A percentile compares a stretch with the other conserved stretches of the same genome.
Conservation (phyloP, 2,113 vertebrate genomes). For the Oryzias woworae region DNA sequence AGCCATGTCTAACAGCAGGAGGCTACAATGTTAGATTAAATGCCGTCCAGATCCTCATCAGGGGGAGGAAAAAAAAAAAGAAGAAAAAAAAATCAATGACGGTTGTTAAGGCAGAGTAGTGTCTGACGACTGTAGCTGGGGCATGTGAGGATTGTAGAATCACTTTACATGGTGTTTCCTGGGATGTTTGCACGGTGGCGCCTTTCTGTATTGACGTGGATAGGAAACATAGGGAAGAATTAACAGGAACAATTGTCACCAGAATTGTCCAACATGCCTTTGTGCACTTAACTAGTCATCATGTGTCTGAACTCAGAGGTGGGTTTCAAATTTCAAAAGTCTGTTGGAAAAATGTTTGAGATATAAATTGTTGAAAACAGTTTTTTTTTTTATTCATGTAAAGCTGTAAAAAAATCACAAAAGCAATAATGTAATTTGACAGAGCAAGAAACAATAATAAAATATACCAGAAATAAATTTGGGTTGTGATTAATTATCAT, state of each 20-base stretch:
- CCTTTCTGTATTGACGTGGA: slow-evolving; percentile 86
- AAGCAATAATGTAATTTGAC: too few relatives aligned
- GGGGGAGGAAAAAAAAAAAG: slow-evolving; percentile 70
- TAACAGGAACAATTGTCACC: slow-evolving; percentile 36
- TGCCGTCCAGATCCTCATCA: slow-evolving; percentile 90
- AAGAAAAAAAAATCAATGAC: slow-evolving; percentile 90
- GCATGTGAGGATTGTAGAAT: slow-evolving; percentile 69
- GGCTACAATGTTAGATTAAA: slow-evolving; percentile 98
- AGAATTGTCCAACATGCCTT: slow-evolving; percentile 15
- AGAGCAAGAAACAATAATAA: too few relatives aligned
- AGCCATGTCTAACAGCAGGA: slow-evolving; percentile 88
- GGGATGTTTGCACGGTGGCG: slow-evolving; percentile 81
- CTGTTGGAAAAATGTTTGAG: too few relatives aligned
- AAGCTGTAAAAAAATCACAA: too few relatives aligned
- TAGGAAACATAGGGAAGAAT: slow-evolving; percentile 51
- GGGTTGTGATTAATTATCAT: too few relatives aligned
- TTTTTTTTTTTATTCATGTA: too few relatives aligned
- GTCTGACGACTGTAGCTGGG: slow-evolving; percentile 66
- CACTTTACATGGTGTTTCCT: slow-evolving; percentile 83
- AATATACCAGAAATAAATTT: too few relatives aligned
- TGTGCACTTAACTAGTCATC: not conserved
- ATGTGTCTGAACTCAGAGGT: not conserved
- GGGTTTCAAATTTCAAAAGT: too few relatives aligned
- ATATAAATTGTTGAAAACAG: too few relatives aligned
- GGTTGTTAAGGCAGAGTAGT: slow-evolving; percentile 84